Base-by-base conservation (phyloP, 1,140 invertebrate species). In the Mamestra configurata region DNA sequence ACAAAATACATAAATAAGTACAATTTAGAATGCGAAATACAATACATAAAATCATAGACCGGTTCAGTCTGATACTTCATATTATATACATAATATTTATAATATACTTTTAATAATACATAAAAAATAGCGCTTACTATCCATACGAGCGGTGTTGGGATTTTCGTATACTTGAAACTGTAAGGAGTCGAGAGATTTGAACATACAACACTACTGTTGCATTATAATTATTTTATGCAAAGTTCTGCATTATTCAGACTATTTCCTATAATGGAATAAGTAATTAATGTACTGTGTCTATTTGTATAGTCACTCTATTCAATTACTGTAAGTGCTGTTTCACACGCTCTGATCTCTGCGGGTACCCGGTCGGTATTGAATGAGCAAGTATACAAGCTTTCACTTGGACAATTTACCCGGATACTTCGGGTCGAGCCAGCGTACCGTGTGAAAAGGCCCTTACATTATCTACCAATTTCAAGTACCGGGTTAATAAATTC, bases 1-100 rank as follows among this genome's bases (percentile, higher is more conserved):
- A 72, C 70, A 72, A 72, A 72, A 53, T 72, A 53, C 70, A 72
- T 37, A 35, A 64, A 64, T 64, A 35, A 72, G 49, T 55, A 72
- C 27, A 72, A 71, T 72, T n/a, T 72, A 72, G 46, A 72, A 72
- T 37, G 59, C 31, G 27, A 72, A 55, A 72, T 72, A 53, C 46
- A 72, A 13, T 35, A 72, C 18, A 72, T 72, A 53, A 85, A 82
- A 77, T 68, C 76, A 81, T 83, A 86, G 84, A 85, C 80, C 78
- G 59, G 27, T 57, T 82, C 79, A 86, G 80, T 86, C 84, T 86
- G 72, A 79, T 80, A 79, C 75, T 82, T 81, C 51, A 55, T 57
- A 77, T 46, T 71, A 35, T 71, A 79, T 53, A 80, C 77, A 80
- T 79, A 79, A 80, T 70, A 76, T 43, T 40, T 24, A 43, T 53